A percentile compares a stretch with the other conserved stretches of the same genome.
Evolutionary conservation across 2,888 invertebrate genomes (phyloP).

Genomic region (Meghimatium bilineatum): DNA sequence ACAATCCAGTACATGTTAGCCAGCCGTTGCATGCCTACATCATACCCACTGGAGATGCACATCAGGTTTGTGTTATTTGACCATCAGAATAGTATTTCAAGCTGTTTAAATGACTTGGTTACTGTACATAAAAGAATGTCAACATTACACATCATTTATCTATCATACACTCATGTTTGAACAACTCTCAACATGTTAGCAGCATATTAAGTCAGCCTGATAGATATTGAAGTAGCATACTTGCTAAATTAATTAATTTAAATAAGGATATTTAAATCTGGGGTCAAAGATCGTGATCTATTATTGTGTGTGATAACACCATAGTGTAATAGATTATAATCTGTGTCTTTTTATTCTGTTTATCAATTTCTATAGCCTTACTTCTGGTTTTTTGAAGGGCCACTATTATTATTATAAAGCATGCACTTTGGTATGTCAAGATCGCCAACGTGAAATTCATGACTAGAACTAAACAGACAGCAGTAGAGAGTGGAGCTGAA

Average conservation of each 20-base stretch:
- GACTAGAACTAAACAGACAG: too few relatives aligned
- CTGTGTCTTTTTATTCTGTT: too few relatives aligned
- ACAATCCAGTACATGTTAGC: slow-evolving; percentile 79
- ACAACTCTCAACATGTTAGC: background rate
- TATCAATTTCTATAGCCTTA: too few relatives aligned
- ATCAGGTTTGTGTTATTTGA: slow-evolving; percentile 80
- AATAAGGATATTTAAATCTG: background rate
- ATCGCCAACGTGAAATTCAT: too few relatives aligned
- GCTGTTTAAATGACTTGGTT: background rate
- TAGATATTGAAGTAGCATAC: background rate
- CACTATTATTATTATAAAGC: too few relatives aligned
- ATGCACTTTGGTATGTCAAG: too few relatives aligned
- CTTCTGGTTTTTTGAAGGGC: too few relatives aligned
- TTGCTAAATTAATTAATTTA: background rate
- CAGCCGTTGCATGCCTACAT: slow-evolving; percentile 87
- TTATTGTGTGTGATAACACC: background rate
- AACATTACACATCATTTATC: background rate
- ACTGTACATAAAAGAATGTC: background rate
- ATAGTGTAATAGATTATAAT: background rate
- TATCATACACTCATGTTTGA: background rate
- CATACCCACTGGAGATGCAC: slow-evolving; percentile 89
- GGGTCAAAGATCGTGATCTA: background rate
- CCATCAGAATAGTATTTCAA: background rate
- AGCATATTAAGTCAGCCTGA: background rate
- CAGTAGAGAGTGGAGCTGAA: too few relatives aligned